Evolutionary conservation across 2,113 vertebrate species (phyloP).

Genomic region (Phylloscopus trochiloides): DNA sequence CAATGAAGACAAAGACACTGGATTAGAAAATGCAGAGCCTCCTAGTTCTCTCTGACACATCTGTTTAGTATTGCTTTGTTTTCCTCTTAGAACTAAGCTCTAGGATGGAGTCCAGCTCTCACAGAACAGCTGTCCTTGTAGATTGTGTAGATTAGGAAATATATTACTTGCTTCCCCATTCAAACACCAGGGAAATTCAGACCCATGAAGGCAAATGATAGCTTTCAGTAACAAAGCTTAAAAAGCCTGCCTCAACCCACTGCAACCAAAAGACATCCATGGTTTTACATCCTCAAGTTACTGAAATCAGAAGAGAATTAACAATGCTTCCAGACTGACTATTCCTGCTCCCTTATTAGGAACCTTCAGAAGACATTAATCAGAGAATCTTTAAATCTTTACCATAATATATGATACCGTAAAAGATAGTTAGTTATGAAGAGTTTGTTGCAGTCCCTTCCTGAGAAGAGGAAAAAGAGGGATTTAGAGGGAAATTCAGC

Average conservation of each 20-base stretch:
- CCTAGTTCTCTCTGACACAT: background rate
- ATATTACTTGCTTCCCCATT: background rate
- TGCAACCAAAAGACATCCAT: background rate
- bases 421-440: background rate
- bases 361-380: background rate
- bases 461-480: background rate
- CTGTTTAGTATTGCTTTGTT: background rate
- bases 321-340: background rate
- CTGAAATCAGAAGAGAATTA: background rate
- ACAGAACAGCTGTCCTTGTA: background rate
- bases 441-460: background rate
- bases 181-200: background rate
- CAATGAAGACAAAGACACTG: background rate
- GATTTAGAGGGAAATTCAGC: background rate
- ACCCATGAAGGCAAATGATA: background rate
- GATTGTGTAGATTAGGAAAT: background rate
- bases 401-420: background rate
- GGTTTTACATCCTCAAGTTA: background rate
- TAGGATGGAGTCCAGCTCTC: background rate
- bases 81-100: background rate
- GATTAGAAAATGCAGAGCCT: background rate
- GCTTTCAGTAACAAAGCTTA: background rate
- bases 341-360: background rate
- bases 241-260: background rate
- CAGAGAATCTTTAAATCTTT: background rate